Evolutionary conservation across 2,113 vertebrate genomes (phyloP).

Genomic region (Corynorhinus townsendii): DNA sequence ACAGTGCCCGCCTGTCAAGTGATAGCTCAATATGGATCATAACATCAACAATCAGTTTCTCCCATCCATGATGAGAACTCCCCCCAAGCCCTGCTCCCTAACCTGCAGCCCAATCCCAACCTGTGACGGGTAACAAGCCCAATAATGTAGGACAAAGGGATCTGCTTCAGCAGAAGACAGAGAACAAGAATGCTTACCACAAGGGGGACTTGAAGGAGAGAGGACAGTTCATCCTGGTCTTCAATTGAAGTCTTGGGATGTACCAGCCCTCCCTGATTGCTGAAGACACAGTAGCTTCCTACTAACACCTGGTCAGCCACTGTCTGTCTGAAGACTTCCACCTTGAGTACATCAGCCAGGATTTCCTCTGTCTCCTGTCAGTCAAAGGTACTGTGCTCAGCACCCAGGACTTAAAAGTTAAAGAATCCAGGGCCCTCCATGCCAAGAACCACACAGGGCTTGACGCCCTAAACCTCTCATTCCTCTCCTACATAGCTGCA

Average conservation of each 20-base stretch:
- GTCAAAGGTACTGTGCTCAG: neutral
- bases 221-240: constrained; percentile 97
- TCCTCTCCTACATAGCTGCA: neutral
- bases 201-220: constrained; percentile 94
- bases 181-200: constrained; percentile 87
- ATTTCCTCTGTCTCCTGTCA: constrained; percentile 97
- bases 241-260: constrained; percentile 96
- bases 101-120: neutral
- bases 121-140: neutral
- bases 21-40: neutral
- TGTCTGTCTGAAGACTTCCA: constrained; percentile 98
- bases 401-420: neutral
- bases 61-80: neutral
- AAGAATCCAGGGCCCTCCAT: neutral
- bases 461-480: neutral
- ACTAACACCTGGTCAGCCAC: constrained; percentile 96
- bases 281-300: constrained; percentile 95
- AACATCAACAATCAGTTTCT: neutral
- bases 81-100: neutral
- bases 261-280: constrained; percentile 96
- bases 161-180: neutral
- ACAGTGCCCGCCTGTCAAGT: constrained; percentile 91
- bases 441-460: neutral
- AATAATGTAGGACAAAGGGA: neutral
- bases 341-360: constrained; percentile 94